Base-by-base conservation (phyloP, 2,888 invertebrate species). In the Sinopyrophorus schimmeli region DNA sequence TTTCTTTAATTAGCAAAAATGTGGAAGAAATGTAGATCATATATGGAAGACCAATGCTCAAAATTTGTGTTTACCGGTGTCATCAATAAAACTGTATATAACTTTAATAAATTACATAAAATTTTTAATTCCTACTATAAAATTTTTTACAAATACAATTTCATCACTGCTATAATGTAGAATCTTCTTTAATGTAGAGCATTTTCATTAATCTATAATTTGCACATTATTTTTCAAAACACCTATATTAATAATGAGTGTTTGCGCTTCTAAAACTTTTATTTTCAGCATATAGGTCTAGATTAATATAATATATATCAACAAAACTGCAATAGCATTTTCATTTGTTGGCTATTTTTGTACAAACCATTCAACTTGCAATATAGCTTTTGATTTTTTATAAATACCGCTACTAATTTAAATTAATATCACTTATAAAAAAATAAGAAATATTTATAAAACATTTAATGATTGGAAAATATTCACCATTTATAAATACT, bases 101-200 rank as follows among this genome's bases (percentile, higher is more conserved):
- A n/a, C n/a, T n/a, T n/a, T n/a, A n/a, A n/a, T n/a, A n/a, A n/a
- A n/a, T n/a, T n/a, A n/a, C n/a, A n/a, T n/a, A 7, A n/a, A 26
- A 21, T 41, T 30, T 12, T 30, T 12, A 24, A 32, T 14, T 47
- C n/a, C n/a, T n/a, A n/a, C n/a, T 35, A 26, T 42, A 44, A 32
- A 38, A 38, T 40, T 51, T 56, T 60, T 59, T 60, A 56, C 61
- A 61, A 62, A 60, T 61, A 55, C 61, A 54, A 52, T 48, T 46
- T 31, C 23, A 18, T 31, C 35, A 37, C 47, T 43, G 47, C 32
- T 38, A 46, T 52, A 52, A 42, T 30, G 38, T 51, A 46, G 46
- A 44, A 20, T 39, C 57, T 52, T 53, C 58, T 59, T 58, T 57
- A 61, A 57, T 63, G 64, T 66, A 67, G 62, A 59, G 51, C 59